Evolutionary conservation across 2,888 invertebrate species (phyloP).

Genomic region (Nemotelus nigrinus): DNA sequence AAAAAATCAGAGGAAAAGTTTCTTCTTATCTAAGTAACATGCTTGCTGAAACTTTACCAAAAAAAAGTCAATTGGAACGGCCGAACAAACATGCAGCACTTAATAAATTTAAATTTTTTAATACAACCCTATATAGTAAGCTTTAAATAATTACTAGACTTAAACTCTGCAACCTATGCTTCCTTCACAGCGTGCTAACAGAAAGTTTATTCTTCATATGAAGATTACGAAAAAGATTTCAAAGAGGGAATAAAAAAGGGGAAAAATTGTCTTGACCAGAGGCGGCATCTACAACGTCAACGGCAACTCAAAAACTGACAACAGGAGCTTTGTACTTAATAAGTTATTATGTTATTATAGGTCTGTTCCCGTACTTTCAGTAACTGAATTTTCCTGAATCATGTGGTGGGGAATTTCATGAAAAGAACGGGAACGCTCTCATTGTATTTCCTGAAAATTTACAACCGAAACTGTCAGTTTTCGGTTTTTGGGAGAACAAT

Average conservation of each 20-base stretch:
- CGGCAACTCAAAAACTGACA: neutral
- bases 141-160: neutral
- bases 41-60: neutral
- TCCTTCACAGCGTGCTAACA: constrained; percentile 4
- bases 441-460: no score
- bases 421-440: no score
- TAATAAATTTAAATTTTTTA: constrained; percentile 12
- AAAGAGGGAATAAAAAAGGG: constrained; percentile 11
- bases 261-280: constrained; percentile 1
- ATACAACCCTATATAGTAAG: constrained; percentile 1
- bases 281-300: constrained; percentile 17
- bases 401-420: no score
- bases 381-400: no score
- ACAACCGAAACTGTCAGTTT: no score
- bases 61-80: constrained; percentile 1
- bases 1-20: constrained; percentile 12
- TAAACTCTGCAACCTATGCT: neutral
- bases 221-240: neutral
- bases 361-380: no score
- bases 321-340: no score
- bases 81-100: constrained; percentile 5
- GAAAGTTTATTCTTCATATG: neutral
- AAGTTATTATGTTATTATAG: no score
- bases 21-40: neutral
- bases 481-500: no score